Conservation (phyloP, 2,797 vertebrate species). For the Avahi laniger region DNA sequence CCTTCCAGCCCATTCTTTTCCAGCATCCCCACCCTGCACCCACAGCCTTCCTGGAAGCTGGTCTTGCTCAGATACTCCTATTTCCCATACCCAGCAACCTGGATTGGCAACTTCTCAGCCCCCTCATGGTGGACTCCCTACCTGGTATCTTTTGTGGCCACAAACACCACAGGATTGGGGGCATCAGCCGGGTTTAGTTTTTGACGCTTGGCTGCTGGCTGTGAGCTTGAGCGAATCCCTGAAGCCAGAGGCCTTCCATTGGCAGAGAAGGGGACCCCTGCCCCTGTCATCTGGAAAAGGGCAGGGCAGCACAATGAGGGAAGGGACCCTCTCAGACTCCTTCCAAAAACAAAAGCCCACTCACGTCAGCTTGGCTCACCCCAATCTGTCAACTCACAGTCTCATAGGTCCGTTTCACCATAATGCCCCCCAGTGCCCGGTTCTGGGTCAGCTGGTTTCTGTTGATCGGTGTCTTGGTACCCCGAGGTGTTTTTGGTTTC, state of each 20-base stretch:
- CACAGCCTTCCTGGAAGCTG: not conserved
- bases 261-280: slow-evolving; percentile 91
- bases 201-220: slow-evolving; percentile 94
- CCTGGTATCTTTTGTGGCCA: slow-evolving; percentile 97
- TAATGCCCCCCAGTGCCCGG: slow-evolving; percentile 88
- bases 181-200: slow-evolving; percentile 95
- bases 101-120: not conserved
- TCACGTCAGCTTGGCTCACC: not conserved
- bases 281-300: slow-evolving; percentile 85
- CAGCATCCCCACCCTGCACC: not conserved
- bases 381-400: slow-evolving; percentile 84
- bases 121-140: slow-evolving; percentile 62
- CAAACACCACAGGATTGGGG: slow-evolving; percentile 96
- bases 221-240: slow-evolving; percentile 92
- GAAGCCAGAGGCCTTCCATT: slow-evolving; percentile 93
- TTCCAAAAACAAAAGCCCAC: not conserved
- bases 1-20: not conserved
- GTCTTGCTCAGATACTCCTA: not conserved
- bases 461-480: slow-evolving; percentile 95
- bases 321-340: not conserved
- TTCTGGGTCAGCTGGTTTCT: slow-evolving; percentile 94
- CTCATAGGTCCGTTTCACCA: slow-evolving; percentile 93
- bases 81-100: not conserved
- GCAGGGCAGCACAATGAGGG: not conserved
- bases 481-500: slow-evolving; percentile 93